phyloP scores from a whole-genome alignment of 2,888 invertebrate species.

The Agrypnus murinus region DNA sequence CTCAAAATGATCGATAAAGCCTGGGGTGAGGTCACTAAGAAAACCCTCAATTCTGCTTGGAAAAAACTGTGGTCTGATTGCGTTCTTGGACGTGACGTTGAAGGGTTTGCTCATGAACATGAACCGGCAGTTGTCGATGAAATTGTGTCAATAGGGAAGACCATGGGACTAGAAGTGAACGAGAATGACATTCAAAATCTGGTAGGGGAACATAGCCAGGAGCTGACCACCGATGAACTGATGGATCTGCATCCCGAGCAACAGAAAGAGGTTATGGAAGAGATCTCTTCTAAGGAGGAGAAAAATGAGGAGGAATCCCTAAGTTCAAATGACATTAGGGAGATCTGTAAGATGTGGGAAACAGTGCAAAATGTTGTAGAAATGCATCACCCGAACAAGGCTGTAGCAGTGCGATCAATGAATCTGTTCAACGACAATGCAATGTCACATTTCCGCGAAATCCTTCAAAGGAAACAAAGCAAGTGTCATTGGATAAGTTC shows the following conservation, averaged over 20 bases:
- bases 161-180: conserved; percentile 55
- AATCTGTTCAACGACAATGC: conserved; percentile 36
- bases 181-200: conserved; percentile 52
- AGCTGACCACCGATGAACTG: conserved; percentile 23
- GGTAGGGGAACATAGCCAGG: conserved; percentile 49
- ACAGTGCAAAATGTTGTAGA: conserved; percentile 24
- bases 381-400: conserved; percentile 32
- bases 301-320: not conserved
- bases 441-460: conserved; percentile 44
- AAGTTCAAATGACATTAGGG: conserved; percentile 20
- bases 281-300: not conserved
- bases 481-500: conserved; percentile 21
- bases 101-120: conserved; percentile 38
- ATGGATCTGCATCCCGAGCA: conserved; percentile 31
- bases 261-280: not conserved
- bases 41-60: conserved; percentile 46
- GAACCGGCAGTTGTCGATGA: conserved; percentile 46
- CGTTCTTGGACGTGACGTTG: conserved; percentile 38
- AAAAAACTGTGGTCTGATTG: conserved; percentile 29
- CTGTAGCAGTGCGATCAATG: conserved; percentile 22
- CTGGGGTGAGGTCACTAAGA: conserved; percentile 50
- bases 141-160: conserved; percentile 54
- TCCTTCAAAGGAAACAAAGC: conserved; percentile 40
- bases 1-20: conserved; percentile 55
- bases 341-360: conserved; percentile 18